phyloP scores from a whole-genome alignment of 1,140 invertebrate species.

The honey bee (Apis mellifera) region DNA sequence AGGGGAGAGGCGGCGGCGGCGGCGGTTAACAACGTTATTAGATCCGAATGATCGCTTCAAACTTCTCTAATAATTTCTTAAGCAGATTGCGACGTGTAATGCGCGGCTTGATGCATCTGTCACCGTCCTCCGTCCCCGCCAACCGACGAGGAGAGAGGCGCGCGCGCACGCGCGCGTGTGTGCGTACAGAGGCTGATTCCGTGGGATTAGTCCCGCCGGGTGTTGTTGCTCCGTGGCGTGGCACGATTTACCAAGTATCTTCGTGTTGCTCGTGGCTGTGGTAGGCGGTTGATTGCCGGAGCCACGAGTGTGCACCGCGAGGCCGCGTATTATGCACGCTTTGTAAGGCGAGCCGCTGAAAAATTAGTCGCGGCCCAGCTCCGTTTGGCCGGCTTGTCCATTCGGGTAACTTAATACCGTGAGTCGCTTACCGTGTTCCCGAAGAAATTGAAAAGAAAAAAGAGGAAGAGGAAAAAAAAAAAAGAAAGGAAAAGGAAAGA shows the following conservation, averaged over 20 bases:
- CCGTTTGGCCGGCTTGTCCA: slow-evolving; percentile 34
- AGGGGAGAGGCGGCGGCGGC: neutral
- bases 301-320: slow-evolving; percentile 44
- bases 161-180: neutral
- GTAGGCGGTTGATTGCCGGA: slow-evolving; percentile 65
- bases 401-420: slow-evolving; percentile 58
- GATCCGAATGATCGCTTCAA: slow-evolving; percentile 12
- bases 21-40: slow-evolving; percentile 30
- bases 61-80: slow-evolving; percentile 46
- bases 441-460: neutral
- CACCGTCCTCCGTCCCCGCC: slow-evolving; percentile 27
- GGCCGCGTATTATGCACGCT: slow-evolving; percentile 67
- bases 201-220: slow-evolving; percentile 55
- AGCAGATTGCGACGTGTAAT: slow-evolving; percentile 54
- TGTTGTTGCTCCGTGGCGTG: slow-evolving; percentile 46
- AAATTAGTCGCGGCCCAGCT: slow-evolving; percentile 56
- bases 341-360: slow-evolving; percentile 69
- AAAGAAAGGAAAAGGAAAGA: too few species aligned
- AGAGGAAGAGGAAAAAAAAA: neutral
- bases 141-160: neutral
- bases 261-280: slow-evolving; percentile 51
- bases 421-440: slow-evolving; percentile 3
- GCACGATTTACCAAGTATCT: slow-evolving; percentile 47
- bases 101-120: slow-evolving; percentile 51
- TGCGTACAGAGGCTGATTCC: slow-evolving; percentile 55